Evolutionary conservation across 2,113 vertebrate species (phyloP).

Genomic region (Nettapus auritus): DNA sequence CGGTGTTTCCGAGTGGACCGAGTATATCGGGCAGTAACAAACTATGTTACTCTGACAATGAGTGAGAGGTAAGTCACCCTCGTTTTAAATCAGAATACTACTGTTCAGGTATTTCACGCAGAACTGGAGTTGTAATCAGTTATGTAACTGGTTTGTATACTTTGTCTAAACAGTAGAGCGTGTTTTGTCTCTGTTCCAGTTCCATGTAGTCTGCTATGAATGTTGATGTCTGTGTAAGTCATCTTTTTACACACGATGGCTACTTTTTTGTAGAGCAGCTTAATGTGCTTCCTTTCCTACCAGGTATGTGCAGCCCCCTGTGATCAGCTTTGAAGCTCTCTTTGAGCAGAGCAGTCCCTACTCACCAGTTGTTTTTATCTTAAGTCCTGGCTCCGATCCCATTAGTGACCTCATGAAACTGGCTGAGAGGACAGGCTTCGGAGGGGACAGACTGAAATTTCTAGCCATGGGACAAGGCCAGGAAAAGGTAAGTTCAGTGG

Average conservation of each 20-base stretch:
- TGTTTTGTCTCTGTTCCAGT: not conserved
- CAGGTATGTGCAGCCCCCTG: slow-evolving; percentile 95
- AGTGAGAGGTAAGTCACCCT: slow-evolving; percentile 84
- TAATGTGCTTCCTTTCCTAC: not conserved
- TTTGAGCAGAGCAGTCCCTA: slow-evolving; percentile 90
- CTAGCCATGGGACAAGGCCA: slow-evolving; percentile 98
- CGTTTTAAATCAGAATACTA: not conserved
- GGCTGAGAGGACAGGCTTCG: slow-evolving; percentile 86
- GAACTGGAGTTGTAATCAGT: not conserved
- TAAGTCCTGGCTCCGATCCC: slow-evolving; percentile 94
- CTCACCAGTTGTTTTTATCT: slow-evolving; percentile 94
- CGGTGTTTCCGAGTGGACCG: slow-evolving; percentile 95
- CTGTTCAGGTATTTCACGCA: not conserved
- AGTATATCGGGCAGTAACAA: slow-evolving; percentile 89
- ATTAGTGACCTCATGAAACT: slow-evolving; percentile 92
- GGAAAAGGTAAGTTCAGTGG: slow-evolving; percentile 83
- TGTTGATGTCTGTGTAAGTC: not conserved
- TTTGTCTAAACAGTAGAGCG: not conserved
- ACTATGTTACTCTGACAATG: slow-evolving; percentile 89
- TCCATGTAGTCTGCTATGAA: not conserved
- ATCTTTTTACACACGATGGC: not conserved
- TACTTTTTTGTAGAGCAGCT: not conserved
- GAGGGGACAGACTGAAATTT: slow-evolving; percentile 87
- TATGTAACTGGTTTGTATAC: fast-evolving
- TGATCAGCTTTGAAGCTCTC: slow-evolving; percentile 91